Evolutionary conservation across 1,140 invertebrate genomes (phyloP).

Genomic region (Cyclargus thomasi): DNA sequence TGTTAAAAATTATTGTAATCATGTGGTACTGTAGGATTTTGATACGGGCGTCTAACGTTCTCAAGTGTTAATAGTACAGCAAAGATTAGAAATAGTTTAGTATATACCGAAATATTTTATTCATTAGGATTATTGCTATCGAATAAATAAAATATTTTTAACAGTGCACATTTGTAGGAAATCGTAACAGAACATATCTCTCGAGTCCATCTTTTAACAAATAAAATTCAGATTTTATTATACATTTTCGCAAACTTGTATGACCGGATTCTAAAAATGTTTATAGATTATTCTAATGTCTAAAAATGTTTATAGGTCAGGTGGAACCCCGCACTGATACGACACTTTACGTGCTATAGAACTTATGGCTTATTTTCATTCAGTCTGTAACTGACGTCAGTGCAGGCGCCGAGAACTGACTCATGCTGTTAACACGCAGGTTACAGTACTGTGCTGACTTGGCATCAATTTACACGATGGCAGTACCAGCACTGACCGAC

Average conservation of each 20-base stretch:
- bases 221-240: not conserved
- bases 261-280: not conserved
- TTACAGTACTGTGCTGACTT: no score
- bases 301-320: no score
- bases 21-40: not conserved
- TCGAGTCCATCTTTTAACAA: slow-evolving; percentile 32
- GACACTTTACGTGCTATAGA: no score
- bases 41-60: not conserved
- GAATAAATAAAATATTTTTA: slow-evolving; percentile 12
- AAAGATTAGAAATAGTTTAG: not conserved
- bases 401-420: no score
- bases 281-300: not conserved
- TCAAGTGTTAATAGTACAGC: not conserved
- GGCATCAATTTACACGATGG: no score
- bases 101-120: not conserved
- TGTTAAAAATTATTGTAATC: not conserved
- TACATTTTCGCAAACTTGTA: not conserved
- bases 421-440: no score
- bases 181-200: slow-evolving; percentile 41
- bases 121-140: not conserved
- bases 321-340: no score
- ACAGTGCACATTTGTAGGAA: slow-evolving; percentile 21
- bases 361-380: no score
- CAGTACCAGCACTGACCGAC: no score
- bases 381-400: no score